Conservation (phyloP, 2,797 vertebrate species). For the Semotilus atromaculatus region DNA sequence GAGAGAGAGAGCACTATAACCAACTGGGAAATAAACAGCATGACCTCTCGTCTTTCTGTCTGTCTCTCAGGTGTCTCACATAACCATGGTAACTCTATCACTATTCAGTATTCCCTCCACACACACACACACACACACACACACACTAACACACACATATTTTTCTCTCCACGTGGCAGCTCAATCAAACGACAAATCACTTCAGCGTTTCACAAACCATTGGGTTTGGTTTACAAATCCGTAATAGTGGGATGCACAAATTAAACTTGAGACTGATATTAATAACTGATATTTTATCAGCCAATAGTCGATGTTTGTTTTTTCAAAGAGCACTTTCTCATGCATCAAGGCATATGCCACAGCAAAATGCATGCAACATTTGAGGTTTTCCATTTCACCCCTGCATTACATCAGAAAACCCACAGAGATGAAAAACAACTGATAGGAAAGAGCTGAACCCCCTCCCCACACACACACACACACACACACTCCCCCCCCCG, state of each 20-base stretch:
- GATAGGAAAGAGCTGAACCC: background rate
- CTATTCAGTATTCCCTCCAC: conserved; percentile 54
- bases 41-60: conserved; percentile 44
- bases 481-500: too few species aligned
- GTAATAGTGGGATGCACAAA: background rate
- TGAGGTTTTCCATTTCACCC: background rate
- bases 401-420: background rate
- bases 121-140: conserved; percentile 70
- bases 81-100: conserved; percentile 63
- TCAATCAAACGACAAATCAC: conserved; percentile 51
- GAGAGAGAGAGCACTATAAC: background rate
- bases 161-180: conserved; percentile 72
- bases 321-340: background rate
- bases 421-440: background rate
- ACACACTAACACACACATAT: conserved; percentile 54
- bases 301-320: background rate
- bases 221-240: background rate
- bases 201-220: conserved; percentile 51
- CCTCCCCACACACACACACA: too few species aligned
- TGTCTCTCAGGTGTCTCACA: conserved; percentile 52
- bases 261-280: background rate
- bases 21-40: conserved; percentile 28
- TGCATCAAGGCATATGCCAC: background rate
- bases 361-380: background rate
- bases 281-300: background rate